These are phyloP conservation scores for Numenius arquata DNA, from an alignment of 2,113 vertebrate genomes.

Conservation along the genomic window DNA sequence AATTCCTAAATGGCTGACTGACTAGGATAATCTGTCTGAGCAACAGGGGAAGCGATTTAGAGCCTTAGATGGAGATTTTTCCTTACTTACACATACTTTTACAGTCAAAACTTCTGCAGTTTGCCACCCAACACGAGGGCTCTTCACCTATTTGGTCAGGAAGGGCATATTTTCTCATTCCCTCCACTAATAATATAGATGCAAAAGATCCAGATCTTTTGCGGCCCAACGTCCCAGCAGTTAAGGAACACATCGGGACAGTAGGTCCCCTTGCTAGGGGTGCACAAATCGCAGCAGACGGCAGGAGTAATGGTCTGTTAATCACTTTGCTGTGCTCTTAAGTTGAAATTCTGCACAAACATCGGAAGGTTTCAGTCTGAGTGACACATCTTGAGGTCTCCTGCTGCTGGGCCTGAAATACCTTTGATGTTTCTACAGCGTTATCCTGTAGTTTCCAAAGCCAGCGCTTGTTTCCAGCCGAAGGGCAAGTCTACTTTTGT, in stretches of 20 bases:
- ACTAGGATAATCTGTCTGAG: neutral
- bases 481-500: neutral
- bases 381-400: neutral
- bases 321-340: neutral
- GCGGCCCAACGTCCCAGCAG: neutral
- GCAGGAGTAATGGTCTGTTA: neutral
- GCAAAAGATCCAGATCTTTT: neutral
- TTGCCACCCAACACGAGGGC: neutral
- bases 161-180: neutral
- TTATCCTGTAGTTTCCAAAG: neutral
- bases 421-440: slow-evolving; percentile 6
- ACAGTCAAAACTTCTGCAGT: neutral
- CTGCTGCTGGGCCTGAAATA: neutral
- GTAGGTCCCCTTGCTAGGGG: neutral
- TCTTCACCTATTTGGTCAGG: neutral
- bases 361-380: neutral
- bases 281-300: neutral
- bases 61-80: slow-evolving; percentile 49
- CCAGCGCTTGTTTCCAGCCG: neutral
- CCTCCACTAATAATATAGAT: neutral
- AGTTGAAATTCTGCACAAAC: neutral
- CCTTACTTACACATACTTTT: neutral
- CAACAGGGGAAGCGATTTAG: neutral
- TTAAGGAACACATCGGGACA: neutral
- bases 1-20: slow-evolving; percentile 28